phyloP scores from a whole-genome alignment of 2,797 vertebrate genomes.

The Antrozous pallidus region DNA sequence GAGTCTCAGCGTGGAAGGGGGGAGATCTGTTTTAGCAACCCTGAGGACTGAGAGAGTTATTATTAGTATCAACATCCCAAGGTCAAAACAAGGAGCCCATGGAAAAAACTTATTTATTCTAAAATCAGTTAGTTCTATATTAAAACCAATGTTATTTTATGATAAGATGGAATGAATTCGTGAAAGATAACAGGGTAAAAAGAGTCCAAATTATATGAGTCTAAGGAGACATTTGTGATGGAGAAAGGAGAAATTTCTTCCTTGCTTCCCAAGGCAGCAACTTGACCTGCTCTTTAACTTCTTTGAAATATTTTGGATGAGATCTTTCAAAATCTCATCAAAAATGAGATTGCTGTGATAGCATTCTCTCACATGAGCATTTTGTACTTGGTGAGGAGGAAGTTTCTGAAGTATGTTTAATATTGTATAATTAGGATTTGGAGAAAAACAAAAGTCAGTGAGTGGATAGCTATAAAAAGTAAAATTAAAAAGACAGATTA shows the following conservation, averaged over 20 bases:
- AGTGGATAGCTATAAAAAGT: neutral
- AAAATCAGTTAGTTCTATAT: constrained; percentile 8
- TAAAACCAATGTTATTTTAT: neutral
- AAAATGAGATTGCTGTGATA: neutral
- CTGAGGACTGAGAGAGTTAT: neutral
- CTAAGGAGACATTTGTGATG: neutral
- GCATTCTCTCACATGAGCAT: neutral
- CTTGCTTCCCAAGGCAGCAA: neutral
- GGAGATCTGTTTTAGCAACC: neutral
- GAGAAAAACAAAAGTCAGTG: neutral
- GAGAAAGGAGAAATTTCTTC: constrained; percentile 26
- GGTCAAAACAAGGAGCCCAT: neutral
- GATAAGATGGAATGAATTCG: neutral
- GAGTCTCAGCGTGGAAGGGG: neutral
- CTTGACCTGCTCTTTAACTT: neutral
- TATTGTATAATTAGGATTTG: neutral
- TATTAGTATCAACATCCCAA: neutral
- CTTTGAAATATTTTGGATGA: constrained; percentile 28
- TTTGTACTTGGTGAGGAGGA: neutral
- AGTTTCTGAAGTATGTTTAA: neutral
- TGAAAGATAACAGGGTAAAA: neutral
- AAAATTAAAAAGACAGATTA: constrained; percentile 17
- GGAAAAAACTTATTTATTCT: constrained; percentile 35
- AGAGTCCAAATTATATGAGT: neutral
- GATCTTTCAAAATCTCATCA: neutral